Conservation (phyloP, 2,888 invertebrate species). For the Thymelicus lineola region DNA sequence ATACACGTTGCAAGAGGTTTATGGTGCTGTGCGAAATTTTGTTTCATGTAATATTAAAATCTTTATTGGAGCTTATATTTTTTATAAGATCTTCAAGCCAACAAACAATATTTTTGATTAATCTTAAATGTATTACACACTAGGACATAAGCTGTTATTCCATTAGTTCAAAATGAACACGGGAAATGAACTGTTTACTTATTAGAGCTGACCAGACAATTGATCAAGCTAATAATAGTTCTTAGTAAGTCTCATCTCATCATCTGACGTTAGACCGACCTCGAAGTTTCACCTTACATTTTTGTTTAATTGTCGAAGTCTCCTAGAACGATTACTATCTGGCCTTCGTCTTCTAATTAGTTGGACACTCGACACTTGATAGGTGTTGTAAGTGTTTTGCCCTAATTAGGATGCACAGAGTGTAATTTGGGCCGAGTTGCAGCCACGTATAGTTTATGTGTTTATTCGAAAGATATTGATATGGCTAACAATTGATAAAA, state of each 20-base stretch:
- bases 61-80: no score
- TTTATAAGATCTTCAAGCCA: no score
- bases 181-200: conserved; percentile 28
- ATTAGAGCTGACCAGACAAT: conserved; percentile 25
- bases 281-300: conserved; percentile 14
- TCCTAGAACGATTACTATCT: conserved; percentile 6
- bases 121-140: neutral
- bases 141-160: neutral
- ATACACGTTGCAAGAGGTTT: neutral
- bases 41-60: no score
- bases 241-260: conserved; percentile 11
- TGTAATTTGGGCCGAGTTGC: no score
- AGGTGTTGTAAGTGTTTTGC: conserved; percentile 15
- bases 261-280: conserved; percentile 17
- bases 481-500: no score
- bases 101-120: neutral
- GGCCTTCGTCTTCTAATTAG: conserved; percentile 28
- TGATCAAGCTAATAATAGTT: conserved; percentile 30
- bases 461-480: no score
- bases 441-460: no score
- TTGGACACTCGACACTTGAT: conserved; percentile 11
- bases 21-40: neutral
- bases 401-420: conserved; percentile 25
- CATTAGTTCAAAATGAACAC: neutral
- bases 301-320: conserved; percentile 16